phyloP scores from a whole-genome alignment of 1,140 invertebrate genomes.

The Andricus grossulariae region DNA sequence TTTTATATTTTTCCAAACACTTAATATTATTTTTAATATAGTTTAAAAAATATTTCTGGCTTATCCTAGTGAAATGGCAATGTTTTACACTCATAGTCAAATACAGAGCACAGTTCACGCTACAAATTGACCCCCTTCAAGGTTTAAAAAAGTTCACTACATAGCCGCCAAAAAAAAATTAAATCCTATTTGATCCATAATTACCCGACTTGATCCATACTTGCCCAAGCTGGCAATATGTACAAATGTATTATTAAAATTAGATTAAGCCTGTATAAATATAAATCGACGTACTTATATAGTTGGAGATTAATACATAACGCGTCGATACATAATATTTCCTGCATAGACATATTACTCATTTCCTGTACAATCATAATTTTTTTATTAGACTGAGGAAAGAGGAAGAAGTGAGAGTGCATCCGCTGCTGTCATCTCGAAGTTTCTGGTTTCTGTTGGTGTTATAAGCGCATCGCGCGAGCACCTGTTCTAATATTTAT shows the following conservation, averaged over 20 bases:
- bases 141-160: too few species aligned
- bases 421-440: neutral
- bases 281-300: neutral
- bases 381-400: neutral
- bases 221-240: too few species aligned
- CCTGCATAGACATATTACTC: neutral
- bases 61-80: too few species aligned
- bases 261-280: neutral
- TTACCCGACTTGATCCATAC: too few species aligned
- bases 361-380: slow-evolving; percentile 9
- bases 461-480: neutral
- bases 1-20: too few species aligned
- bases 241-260: neutral
- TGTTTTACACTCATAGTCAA: too few species aligned
- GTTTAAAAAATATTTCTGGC: too few species aligned
- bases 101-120: too few species aligned
- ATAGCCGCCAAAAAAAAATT: too few species aligned
- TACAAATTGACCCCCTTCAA: too few species aligned
- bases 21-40: too few species aligned
- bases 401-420: slow-evolving; percentile 17
- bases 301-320: slow-evolving; percentile 1
- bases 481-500: neutral
- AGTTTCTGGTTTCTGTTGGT: neutral
- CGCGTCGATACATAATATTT: slow-evolving; percentile 7
- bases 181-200: too few species aligned